These are phyloP conservation scores for Leucophora obtusa DNA, from an alignment of 2,888 invertebrate genomes.

Conservation along the genomic window DNA sequence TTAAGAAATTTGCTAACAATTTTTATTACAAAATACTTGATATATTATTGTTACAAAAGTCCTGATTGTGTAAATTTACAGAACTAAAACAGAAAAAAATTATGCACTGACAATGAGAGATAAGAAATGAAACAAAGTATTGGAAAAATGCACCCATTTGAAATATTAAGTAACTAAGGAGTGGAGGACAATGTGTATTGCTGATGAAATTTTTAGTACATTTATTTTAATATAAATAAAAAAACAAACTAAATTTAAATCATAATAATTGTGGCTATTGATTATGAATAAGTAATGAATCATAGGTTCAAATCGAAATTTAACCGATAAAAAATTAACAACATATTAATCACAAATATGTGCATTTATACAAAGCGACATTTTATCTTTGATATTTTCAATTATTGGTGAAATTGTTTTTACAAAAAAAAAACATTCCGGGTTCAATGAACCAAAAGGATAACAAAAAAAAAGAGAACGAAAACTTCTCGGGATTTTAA, in stretches of 20 bases:
- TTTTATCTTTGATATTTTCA: not conserved
- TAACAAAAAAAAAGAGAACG: not conserved
- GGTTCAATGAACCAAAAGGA: not conserved
- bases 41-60: constrained; percentile 16
- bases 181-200: not conserved
- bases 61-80: constrained; percentile 10
- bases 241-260: not conserved
- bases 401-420: not conserved
- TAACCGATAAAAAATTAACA: not conserved
- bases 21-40: not conserved
- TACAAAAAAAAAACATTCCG: not conserved
- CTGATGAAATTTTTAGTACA: not conserved
- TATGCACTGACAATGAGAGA: too few relatives aligned
- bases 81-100: constrained; percentile 19
- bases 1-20: not conserved
- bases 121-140: constrained; percentile 3
- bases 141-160: not conserved
- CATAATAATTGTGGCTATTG: not conserved
- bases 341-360: not conserved
- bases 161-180: not conserved
- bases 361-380: not conserved
- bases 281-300: constrained; percentile 7
- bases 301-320: not conserved
- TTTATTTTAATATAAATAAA: not conserved
- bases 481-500: too few relatives aligned